These are phyloP conservation scores for Yoshiicerus persimilis DNA, from an alignment of 1,140 invertebrate genomes.

Conservation along the genomic window DNA sequence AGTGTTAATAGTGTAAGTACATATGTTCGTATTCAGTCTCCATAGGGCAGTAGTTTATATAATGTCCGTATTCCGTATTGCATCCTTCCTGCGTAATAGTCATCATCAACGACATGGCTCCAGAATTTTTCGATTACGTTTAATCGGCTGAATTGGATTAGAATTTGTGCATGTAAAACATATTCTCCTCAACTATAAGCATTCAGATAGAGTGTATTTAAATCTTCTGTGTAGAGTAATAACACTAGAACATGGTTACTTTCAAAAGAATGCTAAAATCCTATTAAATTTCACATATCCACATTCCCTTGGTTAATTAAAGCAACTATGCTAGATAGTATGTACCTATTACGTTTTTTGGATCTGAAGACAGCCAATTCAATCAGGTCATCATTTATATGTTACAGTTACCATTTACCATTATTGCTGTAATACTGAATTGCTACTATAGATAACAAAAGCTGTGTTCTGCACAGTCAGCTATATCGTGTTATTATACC, in stretches of 20 bases:
- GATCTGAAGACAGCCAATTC: background rate
- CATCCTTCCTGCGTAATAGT: background rate
- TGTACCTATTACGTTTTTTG: background rate
- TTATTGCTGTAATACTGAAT: too few relatives aligned
- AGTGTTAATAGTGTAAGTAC: too few relatives aligned
- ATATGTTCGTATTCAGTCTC: too few relatives aligned
- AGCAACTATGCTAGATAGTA: background rate
- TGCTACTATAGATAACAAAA: too few relatives aligned
- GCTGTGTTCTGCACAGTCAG: too few relatives aligned
- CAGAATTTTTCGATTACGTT: background rate
- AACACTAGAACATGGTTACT: background rate
- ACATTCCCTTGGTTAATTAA: background rate
- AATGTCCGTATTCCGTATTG: background rate
- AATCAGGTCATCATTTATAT: background rate
- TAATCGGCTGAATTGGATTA: slow-evolving; percentile 19
- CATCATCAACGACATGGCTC: background rate
- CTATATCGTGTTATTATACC: too few relatives aligned
- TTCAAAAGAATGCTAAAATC: background rate
- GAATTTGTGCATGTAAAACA: background rate
- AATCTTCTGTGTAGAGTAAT: too few relatives aligned
- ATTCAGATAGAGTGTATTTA: too few relatives aligned
- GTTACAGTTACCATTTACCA: background rate
- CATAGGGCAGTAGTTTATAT: too few relatives aligned
- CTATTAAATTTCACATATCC: background rate
- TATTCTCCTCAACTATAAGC: background rate